Evolutionary conservation across 2,113 vertebrate genomes (phyloP).

Genomic region (Mungos mungo): DNA sequence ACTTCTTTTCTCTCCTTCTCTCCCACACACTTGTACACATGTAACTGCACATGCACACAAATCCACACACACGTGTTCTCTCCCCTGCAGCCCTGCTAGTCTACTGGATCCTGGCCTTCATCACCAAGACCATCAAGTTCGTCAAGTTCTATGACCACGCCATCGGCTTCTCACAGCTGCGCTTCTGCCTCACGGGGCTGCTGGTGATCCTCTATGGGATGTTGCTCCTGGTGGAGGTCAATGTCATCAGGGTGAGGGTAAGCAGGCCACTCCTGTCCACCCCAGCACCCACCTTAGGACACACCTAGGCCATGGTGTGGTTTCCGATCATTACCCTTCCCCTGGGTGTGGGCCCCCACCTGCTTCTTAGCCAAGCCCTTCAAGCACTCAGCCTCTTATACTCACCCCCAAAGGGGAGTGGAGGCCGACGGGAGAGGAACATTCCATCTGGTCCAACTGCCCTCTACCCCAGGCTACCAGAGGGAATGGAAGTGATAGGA

Average conservation of each 20-base stretch:
- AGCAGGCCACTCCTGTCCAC: conserved; percentile 70
- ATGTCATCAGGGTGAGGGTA: conserved; percentile 97
- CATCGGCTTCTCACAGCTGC: conserved; percentile 93
- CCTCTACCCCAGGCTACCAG: background rate
- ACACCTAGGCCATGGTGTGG: background rate
- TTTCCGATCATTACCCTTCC: background rate
- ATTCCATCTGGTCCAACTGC: background rate
- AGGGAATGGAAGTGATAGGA: background rate
- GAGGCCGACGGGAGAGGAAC: background rate
- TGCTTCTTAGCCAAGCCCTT: background rate
- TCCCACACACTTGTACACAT: background rate
- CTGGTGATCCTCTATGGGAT: conserved; percentile 94
- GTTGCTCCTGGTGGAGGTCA: conserved; percentile 95
- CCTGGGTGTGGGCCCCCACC: too few species aligned
- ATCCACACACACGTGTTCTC: background rate
- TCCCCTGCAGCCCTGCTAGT: conserved; percentile 90
- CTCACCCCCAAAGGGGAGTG: background rate
- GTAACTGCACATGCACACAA: background rate
- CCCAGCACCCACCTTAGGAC: background rate
- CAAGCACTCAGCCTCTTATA: background rate
- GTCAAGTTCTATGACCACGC: conserved; percentile 96
- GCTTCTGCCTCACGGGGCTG: conserved; percentile 97
- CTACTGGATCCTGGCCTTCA: conserved; percentile 97
- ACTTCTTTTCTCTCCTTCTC: background rate
- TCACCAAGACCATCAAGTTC: conserved; percentile 98